Base-by-base conservation (phyloP, 2,888 invertebrate species). In the Gastracanthus pulcherrimus region DNA sequence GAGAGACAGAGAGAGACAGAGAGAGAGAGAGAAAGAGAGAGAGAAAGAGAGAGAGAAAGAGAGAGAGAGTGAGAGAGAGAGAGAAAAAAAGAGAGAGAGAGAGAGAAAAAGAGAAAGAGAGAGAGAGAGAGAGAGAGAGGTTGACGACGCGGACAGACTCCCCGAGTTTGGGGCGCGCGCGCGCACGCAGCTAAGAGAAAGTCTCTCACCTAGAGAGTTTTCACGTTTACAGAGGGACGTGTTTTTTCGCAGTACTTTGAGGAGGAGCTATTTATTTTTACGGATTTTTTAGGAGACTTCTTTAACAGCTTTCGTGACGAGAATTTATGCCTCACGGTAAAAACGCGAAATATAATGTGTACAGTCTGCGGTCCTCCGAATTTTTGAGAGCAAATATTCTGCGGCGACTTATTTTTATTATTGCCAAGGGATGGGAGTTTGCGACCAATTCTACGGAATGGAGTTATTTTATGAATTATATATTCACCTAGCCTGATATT, bases 261-360 rank as follows among this genome's bases (percentile, higher is more conserved):
- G 19, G 51, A 74, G 51, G 38, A 76, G 31, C 67, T 62, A 70
- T 72, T 77, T 81, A 78, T 74, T 74, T 74, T 76, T 74, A 74
- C 67, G 74, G 31, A 45, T 70, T 55, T 79, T 80, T 76, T 74
- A 41, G 31, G 29, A n/a, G 55, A 67, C 58, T 45, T 70, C 16
- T 34, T 51, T 66, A 66, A 60, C 71, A 58, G 62, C 62, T 74
- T 81, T 51, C 77, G 77, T 69, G 74, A 74, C 55, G 29, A 48
- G 74, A 78, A 75, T 75, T 67, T 67, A 70, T 34, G 51, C 34
- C 23, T n/a, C 41, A 13, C 23, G 23, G 23, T 71, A 60, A 45
- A 62, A 45, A 45, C 34, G 45, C 51, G 31, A 66, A 31, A 31
- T 62, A 34, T 62, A 62, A 55, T 55, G 55, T 55, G 55, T 51